Conservation (phyloP, 2,888 invertebrate genomes). For the Agonopterix arenella region DNA sequence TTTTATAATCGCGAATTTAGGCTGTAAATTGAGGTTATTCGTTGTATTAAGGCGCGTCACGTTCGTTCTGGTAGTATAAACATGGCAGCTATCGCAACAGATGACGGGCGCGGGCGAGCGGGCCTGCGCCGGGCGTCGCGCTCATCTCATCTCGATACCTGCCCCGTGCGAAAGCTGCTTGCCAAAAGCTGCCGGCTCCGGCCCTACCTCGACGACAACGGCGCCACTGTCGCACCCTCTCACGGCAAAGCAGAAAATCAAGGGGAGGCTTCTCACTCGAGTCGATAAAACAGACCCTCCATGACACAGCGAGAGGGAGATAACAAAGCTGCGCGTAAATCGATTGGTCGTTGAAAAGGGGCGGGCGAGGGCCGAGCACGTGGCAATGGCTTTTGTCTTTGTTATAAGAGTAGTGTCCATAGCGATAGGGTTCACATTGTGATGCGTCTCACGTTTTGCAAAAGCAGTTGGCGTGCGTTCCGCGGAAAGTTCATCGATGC, state of each 20-base stretch:
- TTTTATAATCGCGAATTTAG: slow-evolving; percentile 29
- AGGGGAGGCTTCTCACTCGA: slow-evolving; percentile 28
- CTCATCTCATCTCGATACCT: slow-evolving; percentile 60
- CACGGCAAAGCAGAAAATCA: slow-evolving; percentile 9
- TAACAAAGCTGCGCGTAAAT: slow-evolving; percentile 45
- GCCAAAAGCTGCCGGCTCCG: slow-evolving; percentile 3
- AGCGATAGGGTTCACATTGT: slow-evolving; percentile 32
- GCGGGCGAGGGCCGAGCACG: slow-evolving; percentile 65
- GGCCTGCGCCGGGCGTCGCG: slow-evolving; percentile 58
- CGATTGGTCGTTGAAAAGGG: slow-evolving; percentile 68
- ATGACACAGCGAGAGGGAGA: slow-evolving; percentile 41
- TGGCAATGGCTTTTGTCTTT: slow-evolving; percentile 48
- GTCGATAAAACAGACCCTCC: slow-evolving; percentile 58
- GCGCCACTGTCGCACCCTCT: slow-evolving; percentile 49
- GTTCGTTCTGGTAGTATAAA: slow-evolving; percentile 58
- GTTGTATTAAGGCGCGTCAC: slow-evolving; percentile 68
- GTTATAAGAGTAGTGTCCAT: slow-evolving; percentile 31
- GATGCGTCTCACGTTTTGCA: slow-evolving; percentile 36
- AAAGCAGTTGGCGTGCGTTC: slow-evolving; percentile 34
- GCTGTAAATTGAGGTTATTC: slow-evolving; percentile 65
- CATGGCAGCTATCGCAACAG: slow-evolving; percentile 73
- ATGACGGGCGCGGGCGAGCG: slow-evolving; percentile 63
- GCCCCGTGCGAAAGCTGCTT: slow-evolving; percentile 16
- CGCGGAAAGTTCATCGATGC: slow-evolving; percentile 27
- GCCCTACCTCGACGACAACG: slow-evolving; percentile 24